phyloP scores from a whole-genome alignment of 35 echinoderm and acorn worm genomes.

The Holothuria glaberrima region DNA sequence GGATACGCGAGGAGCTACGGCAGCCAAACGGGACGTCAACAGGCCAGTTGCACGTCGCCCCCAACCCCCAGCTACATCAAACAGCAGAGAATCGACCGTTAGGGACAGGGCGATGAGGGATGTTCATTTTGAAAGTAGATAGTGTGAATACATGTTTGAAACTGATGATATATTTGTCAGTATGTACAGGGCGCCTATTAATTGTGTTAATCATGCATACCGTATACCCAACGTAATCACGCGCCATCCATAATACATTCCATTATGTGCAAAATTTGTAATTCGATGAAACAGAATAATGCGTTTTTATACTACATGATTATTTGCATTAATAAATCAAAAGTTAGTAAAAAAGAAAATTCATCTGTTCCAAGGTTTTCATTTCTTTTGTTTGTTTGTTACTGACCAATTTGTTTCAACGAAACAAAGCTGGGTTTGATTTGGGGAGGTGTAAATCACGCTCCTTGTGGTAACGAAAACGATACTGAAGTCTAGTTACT shows the following conservation, averaged over 20 bases:
- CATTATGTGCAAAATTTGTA: not conserved
- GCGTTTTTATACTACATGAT: not conserved
- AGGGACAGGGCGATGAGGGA: conserved; percentile 89
- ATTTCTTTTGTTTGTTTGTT: too few species aligned
- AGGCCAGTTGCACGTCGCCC: conserved; percentile 56
- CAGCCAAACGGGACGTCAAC: conserved; percentile 50
- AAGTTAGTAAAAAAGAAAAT: too few species aligned
- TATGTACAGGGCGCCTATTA: not conserved
- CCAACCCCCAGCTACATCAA: conserved; percentile 44
- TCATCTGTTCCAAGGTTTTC: too few species aligned
- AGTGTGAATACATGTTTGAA: not conserved
- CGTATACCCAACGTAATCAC: not conserved
- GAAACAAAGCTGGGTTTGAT: too few species aligned
- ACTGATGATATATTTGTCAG: not conserved
- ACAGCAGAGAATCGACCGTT: conserved; percentile 77
- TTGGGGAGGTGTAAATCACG: too few species aligned
- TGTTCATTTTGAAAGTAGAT: conserved; percentile 84
- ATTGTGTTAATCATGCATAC: not conserved
- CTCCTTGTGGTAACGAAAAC: too few species aligned
- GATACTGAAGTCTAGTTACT: too few species aligned
- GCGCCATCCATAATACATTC: not conserved
- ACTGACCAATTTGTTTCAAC: too few species aligned
- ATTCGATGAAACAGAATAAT: not conserved
- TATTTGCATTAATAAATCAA: too few species aligned
- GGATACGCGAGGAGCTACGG: conserved; percentile 57